Evolutionary conservation across 1,140 invertebrate genomes (phyloP).

Genomic region (Platorchestia sp.): DNA sequence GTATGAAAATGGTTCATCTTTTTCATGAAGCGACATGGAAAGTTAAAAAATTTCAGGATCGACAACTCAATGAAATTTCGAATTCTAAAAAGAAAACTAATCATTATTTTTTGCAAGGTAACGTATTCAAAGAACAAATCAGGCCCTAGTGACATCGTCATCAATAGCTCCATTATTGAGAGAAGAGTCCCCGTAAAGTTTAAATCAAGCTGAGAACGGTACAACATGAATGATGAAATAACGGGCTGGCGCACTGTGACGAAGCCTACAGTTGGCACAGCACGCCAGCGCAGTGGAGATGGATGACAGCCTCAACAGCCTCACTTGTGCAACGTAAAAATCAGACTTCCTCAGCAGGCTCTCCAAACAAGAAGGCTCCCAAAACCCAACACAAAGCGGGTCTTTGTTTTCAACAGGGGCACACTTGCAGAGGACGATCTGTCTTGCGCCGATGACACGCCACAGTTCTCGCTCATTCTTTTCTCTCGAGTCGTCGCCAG

Average conservation of each 20-base stretch:
- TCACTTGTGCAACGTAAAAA: not conserved
- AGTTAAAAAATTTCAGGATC: not conserved
- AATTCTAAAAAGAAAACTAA: not conserved
- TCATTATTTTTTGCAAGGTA: not conserved
- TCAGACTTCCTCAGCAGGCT: not conserved
- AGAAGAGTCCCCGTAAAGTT: not conserved
- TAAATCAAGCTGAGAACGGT: not conserved
- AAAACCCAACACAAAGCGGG: not conserved
- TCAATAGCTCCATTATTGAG: not conserved
- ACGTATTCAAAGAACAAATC: not conserved
- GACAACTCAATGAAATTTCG: not conserved
- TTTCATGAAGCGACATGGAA: not conserved
- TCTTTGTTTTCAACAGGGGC: slow-evolving; percentile 8
- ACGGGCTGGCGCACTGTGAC: not conserved
- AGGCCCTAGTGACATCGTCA: not conserved
- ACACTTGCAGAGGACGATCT: slow-evolving; percentile 18
- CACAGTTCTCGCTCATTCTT: not conserved
- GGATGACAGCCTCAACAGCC: slow-evolving; percentile 1
- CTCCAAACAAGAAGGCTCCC: not conserved
- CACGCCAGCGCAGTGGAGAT: not conserved
- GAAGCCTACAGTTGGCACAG: not conserved
- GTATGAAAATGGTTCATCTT: not conserved
- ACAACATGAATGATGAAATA: not conserved
- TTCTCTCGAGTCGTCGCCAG: not conserved
- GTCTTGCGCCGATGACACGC: slow-evolving; percentile 32